Evolutionary conservation across 2,797 vertebrate genomes (phyloP), one percentile per base, ranked within the genome.

Genomic region (Melanotaenia nigrans): DNA sequence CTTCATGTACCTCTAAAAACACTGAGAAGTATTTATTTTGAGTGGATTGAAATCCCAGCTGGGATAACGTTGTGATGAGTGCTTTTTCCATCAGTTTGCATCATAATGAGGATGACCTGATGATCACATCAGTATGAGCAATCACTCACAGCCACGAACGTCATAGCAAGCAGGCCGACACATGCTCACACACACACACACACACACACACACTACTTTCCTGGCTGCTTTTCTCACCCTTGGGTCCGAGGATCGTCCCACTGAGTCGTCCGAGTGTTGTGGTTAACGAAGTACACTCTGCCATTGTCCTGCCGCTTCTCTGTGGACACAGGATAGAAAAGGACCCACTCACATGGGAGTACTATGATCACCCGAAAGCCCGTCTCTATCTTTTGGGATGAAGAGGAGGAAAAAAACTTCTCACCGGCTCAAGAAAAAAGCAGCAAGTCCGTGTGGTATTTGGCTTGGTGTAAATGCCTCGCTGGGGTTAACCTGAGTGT

Each of bases 221-320:
- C 20, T 2, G 3, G 18, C 20, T 67, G 13, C 1, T 3, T 3
- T 66, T 60, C 96, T 96, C 87, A 99, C 97, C 97, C 98, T 92
- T 99, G 98, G 5, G 97, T 99, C 82, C 97, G 94, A 40, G 97
- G 97, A 60, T 99, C 97, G 66, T 99, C 97, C 98, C 98, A 99
- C 86, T 99, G 98, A 0, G 97, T 99, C 1, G 97, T 99, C 55
- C 96, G 93, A 0, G 98, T 99, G 92, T 99, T 99, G 93, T 99
- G 98, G 94, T 99, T 99, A 94, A 99, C 98, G 79, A 96, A 99
- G 94, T 99, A 99, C 73, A 98, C 95, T 78, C 97, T 93, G 32
- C 97, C 96, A 58, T 98, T 99, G 95, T 99, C 97, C 91, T 98
- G 97, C n/a, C 97, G 96, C 90, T 98, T 98, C 87, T 99, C 97